Base-by-base conservation (phyloP, 2,797 vertebrate species). In the Carduelis carduelis region DNA sequence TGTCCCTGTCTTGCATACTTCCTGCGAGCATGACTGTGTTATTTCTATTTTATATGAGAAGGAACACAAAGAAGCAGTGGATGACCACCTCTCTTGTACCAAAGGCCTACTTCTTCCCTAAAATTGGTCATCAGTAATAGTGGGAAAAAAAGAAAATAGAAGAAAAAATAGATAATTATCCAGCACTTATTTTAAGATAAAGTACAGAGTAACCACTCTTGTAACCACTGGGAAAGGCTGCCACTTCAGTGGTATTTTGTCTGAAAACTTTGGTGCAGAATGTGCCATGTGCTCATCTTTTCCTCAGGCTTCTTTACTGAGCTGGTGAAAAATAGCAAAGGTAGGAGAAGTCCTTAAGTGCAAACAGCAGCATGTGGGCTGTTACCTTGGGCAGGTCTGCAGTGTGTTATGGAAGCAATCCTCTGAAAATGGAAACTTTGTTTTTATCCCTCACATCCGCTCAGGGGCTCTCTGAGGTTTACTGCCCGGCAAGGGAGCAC, bases 361-460 rank as follows among this genome's bases (percentile, higher is more conserved):
- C 1, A 55, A 49, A 43, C 2, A 4, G 9, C 24, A 24, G 9
- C 24, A 24, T 3, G 4, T 11, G 26, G 19, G 32, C 43, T 61
- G 18, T 32, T 77, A 53, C 65, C 13, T 61, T 10, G 13, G 59
- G 46, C 63, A 75, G 55, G 26, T n/a, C 50, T 75, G 30, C 30
- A 69, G 17, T 1, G 0, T 1, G 0, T 32, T 44, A 69, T 0
- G 5, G 47, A 86, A 59, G n/a, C 39, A 41, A 4, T 37, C 21
- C 30, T 72, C n/a, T 79, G 46, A 30, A 94, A 95, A 53, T 2
- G 4, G 15, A 89, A 75, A 59, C 14, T 8, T 83, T 47, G 5
- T 2, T 79, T 90, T 83, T 34, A 7, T 7, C 10, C 18, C 37
- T 89, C n/a, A 6, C 16, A 2, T 39, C 21, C 6, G 4, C 15